Conservation (phyloP, 2,797 vertebrate species). For the Darevskia nairensis region DNA sequence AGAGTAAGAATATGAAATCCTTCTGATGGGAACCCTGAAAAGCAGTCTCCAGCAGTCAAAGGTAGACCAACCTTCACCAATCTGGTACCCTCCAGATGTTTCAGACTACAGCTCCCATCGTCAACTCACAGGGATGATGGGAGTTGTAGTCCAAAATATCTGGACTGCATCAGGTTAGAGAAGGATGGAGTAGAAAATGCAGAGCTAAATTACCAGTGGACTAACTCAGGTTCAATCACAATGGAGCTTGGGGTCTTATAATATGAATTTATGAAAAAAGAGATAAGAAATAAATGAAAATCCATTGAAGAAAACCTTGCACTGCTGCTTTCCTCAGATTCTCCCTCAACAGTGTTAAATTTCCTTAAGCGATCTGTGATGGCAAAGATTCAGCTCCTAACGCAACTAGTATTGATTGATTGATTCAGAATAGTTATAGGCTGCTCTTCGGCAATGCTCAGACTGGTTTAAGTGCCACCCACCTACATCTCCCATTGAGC, state of each 20-base stretch:
- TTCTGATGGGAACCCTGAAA: background rate
- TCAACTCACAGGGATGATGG: too few species aligned
- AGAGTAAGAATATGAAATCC: background rate
- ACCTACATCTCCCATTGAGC: background rate
- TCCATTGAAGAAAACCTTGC: background rate
- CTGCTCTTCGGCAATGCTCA: background rate
- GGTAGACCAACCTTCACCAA: too few species aligned
- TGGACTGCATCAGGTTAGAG: too few species aligned
- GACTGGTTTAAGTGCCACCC: background rate
- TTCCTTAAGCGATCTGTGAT: background rate
- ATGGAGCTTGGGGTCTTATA: background rate
- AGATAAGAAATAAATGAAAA: background rate
- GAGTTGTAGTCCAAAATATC: too few species aligned
- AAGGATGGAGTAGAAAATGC: background rate
- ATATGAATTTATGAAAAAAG: background rate
- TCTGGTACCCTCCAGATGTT: too few species aligned
- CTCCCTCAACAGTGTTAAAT: background rate
- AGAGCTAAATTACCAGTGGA: background rate
- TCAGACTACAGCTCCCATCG: too few species aligned
- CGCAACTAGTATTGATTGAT: background rate
- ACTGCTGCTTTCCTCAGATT: background rate
- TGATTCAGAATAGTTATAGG: background rate
- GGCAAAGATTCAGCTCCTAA: background rate
- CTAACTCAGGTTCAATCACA: too few species aligned
- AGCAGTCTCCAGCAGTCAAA: background rate